Evolutionary conservation across 2,797 vertebrate genomes (phyloP), one percentile per base, ranked within the genome.

Genomic region (Melanotaenia boesemani): DNA sequence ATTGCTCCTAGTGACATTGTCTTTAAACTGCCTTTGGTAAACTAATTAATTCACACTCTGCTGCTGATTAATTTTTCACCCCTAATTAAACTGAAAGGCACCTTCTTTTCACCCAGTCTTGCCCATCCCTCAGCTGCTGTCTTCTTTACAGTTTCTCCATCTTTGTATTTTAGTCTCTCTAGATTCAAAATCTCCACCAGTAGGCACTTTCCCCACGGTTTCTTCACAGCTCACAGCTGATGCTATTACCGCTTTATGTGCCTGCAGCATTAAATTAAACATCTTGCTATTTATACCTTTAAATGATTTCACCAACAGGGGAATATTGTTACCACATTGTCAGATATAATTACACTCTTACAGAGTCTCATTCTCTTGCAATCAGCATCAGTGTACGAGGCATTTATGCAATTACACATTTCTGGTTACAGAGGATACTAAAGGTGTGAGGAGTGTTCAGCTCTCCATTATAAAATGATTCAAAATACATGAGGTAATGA

Each of bases 81-180:
- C 57, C 90, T 94, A 93, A 95, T 93, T 94, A 93, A 93, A 93
- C 87, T 81, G 83, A 93, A 93, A 94, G 91, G 88, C 93, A 93
- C 92, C 93, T 94, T 92, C 76, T 72, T 84, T 59, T 79, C 63
- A 76, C 67, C 62, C 83, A 57, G 76, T 68, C 67, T 12, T 54
- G 65, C 73, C 54, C 61, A 11, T 85, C 84, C 83, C 81, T 58
- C 28, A 55, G 75, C 79, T 37, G 60, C 72, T 63, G 37, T 70
- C 61, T 18, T 81, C 61, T 75, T 60, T 59, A 30, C 65, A 24
- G 4, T 74, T 68, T 70, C 68, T 63, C 59, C 63, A 56, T 88
- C 70, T 80, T 63, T 59, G 50, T 67, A 36, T 63, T 37, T 63
- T 57, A 10, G 36, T 50, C 63, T 81, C 55, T 63, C 66, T 60